A percentile compares a stretch with the other conserved stretches of the same genome.
Evolutionary conservation across 2,113 vertebrate genomes (phyloP).

Genomic region (Guaruba guarouba): DNA sequence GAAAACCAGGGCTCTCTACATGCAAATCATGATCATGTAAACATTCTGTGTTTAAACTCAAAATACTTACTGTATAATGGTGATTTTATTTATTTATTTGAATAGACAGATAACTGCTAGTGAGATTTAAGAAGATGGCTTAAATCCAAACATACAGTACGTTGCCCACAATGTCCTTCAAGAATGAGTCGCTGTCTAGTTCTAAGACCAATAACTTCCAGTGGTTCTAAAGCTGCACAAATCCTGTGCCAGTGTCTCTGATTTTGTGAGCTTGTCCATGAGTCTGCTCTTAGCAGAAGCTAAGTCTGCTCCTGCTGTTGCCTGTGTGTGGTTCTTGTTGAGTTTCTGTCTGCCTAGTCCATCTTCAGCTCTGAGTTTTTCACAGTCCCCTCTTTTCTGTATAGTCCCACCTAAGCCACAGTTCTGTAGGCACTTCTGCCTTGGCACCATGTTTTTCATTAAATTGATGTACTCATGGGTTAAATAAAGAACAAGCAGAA

Average conservation of each 20-base stretch:
- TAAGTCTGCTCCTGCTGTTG: background rate
- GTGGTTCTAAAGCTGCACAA: background rate
- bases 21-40: background rate
- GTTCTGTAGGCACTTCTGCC: background rate
- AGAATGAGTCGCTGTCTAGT: background rate
- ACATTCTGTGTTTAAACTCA: background rate
- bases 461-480: background rate
- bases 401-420: background rate
- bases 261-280: background rate
- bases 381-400: background rate
- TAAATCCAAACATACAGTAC: background rate
- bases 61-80: background rate
- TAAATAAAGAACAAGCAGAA: background rate
- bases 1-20: background rate
- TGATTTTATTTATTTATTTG: background rate
- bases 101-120: background rate
- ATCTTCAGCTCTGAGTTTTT: background rate
- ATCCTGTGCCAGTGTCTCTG: background rate
- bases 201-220: background rate
- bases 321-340: background rate
- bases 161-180: background rate
- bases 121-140: background rate
- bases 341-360: background rate
- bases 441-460: background rate
- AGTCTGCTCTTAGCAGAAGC: background rate